Base-by-base conservation (phyloP, 2,888 invertebrate genomes). In the Trypoxylon attenuatum region DNA sequence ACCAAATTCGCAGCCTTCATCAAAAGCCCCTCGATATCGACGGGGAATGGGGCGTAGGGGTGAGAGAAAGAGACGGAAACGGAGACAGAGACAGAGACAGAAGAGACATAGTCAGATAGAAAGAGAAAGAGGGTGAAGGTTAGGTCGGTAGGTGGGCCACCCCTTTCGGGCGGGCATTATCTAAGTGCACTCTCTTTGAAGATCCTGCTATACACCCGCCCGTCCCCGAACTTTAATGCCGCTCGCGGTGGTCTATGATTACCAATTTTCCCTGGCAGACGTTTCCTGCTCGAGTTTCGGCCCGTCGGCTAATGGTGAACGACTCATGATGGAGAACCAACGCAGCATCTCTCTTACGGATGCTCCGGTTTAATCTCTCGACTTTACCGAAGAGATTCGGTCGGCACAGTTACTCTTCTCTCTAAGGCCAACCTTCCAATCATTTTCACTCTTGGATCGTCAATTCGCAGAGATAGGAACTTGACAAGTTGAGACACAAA, bases 121-220 rank as follows among this genome's bases (percentile, higher is more conserved):
- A 2, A 33, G 61, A 68, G 49, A 45, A 69, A 57, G 52, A 25
- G 55, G 33, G 49, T 56, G 69, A 55, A 63, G 58, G 71, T 59
- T 69, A 59, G 55, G 49, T 67, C 51, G 52, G 61, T 69, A 59
- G 55, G 49, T 67, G 53, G 52, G 55, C 65, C 50, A 59, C 57
- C 74, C 69, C 66, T 72, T 69, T 72, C 75, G 78, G 77, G 69
- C 79, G 77, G 82, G 86, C 83, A 87, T 87, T 87, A 86, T 87
- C 87, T 87, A 87, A 87, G 86, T 87, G 87, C 87, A 87, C 84
- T 82, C 85, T 84, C 85, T 85, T 85, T 85, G 85, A 87, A 87
- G 86, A 87, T 84, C 79, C 82, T 76, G 56, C 79, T 69, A 19
- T 56, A 71, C n/a, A n/a, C 73, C 58, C 79, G 74, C 76, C 80